Evolutionary conservation across 2,113 vertebrate species (phyloP), one percentile per base, ranked within the genome.

Genomic region (Petroica traversi): DNA sequence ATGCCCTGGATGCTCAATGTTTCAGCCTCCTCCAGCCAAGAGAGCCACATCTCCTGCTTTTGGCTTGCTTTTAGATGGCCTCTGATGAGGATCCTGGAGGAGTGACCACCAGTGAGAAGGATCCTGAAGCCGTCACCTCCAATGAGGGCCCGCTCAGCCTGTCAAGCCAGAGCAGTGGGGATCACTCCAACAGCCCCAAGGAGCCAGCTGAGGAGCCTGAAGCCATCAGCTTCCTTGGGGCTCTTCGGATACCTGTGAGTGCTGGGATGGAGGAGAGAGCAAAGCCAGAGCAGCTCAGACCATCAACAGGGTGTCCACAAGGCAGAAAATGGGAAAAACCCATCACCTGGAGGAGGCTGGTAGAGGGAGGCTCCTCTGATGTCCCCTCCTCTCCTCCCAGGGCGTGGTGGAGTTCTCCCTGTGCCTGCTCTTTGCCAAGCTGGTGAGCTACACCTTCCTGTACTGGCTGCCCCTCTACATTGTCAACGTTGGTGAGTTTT

Each of bases 401-500:
- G 99, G 99, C 0, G 99, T 99, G 78, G 92, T 99, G 54, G 99
- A 99, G 96, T 99, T 99, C 95, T 99, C 99, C 9, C 97, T 99
- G 24, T 99, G 99, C 95, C 97, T 99, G 92, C 98, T 99, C 29
- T 99, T 99, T 49, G 99, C 99, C 82, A 99, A 99, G 92, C 97
- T 99, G 94, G 99, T 99, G 97, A 99, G 99, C 97, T 99, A 99
- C 97, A 99, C 99, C 3, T 99, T 99, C 97, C 98, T 99, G 18
- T 99, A 99, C 97, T 99, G 99, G 99, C 98, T 99, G 75, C 99
- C 99, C 11, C 98, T 99, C 77, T 99, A 99, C 97, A 99, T 99
- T 25, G 98, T 98, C 59, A 99, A 99, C 1, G 97, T 99, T 2
- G 99, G 99, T 99, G 93, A 99, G 99, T 89, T 45, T 11, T 46